Evolutionary conservation across 2,888 invertebrate species (phyloP).

Genomic region (Xestia sexstrigata): DNA sequence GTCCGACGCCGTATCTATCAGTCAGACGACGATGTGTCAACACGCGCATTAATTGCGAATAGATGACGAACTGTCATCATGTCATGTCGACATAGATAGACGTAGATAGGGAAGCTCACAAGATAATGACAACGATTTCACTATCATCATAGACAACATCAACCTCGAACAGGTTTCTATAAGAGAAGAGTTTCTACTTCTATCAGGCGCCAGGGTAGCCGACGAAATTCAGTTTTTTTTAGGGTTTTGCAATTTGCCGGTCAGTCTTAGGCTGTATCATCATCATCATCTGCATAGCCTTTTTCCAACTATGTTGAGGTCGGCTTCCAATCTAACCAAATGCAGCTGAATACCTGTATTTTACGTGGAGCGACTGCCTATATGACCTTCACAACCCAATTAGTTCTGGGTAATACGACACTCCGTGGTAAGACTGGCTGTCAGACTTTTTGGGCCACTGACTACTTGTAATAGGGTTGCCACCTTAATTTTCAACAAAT

Average conservation of each 20-base stretch:
- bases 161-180: neutral
- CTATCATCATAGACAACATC: neutral
- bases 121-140: neutral
- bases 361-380: too few relatives aligned
- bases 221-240: neutral
- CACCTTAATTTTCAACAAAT: too few relatives aligned
- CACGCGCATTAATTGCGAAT: neutral
- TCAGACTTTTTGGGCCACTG: too few relatives aligned
- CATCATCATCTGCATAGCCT: too few relatives aligned
- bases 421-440: too few relatives aligned
- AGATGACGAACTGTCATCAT: neutral
- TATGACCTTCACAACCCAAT: too few relatives aligned
- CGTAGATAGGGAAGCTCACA: too few relatives aligned
- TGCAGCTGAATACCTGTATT: too few relatives aligned
- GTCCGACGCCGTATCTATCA: neutral
- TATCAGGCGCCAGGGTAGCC: neutral
- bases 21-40: neutral
- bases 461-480: too few relatives aligned
- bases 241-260: neutral
- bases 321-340: too few relatives aligned
- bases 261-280: neutral
- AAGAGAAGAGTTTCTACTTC: neutral
- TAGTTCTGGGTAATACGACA: too few relatives aligned
- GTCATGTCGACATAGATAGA: neutral
- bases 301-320: too few relatives aligned